Base-by-base conservation (phyloP, 2,797 vertebrate genomes). In the Anniella stebbinsi region DNA sequence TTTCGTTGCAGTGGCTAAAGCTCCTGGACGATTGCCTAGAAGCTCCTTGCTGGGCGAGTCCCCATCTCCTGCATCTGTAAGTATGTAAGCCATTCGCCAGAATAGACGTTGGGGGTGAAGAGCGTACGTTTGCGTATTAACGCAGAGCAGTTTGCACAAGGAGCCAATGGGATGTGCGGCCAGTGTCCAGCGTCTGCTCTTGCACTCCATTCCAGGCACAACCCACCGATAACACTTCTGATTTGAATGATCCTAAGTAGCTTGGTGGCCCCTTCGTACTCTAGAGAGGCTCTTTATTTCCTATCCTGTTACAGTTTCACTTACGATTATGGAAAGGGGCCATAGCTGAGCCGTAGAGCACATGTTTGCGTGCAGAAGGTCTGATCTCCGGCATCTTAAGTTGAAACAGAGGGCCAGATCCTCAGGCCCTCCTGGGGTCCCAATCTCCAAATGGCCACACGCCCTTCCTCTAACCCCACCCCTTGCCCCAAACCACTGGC, bases 1-100 rank as follows among this genome's bases (percentile, higher is more conserved):
- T 98, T 80, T 94, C 97, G 84, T 97, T 99, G 94, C 96, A 98
- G 83, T 99, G 99, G 98, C 96, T 98, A 89, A 98, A 97, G 89
- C 95, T 99, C 80, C 97, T 99, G 9, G 95, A 98, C 0, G 96
- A 96, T 2, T 99, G 99, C 94, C 96, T 99, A 94, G 98, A 98
- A 23, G 98, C 98, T 82, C 98, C 99, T 7, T 99, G 98, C 92
- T 93, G 96, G 96, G 98, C 98, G 88, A 99, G 98, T 0, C 98
- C 98, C 30, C 98, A 98, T 92, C 95, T 99, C 92, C 97, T 99
- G 57, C 97, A 97, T 94, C 92, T 98, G 98, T 98, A 97, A 98
- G 98, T 97, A 10, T 41, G 57, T 1, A 76, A 54, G 38, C 45
- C 66, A 4, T 90, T 83, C 72, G 21, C 18, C 84, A 36, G 84